Conservation (phyloP, 2,113 vertebrate genomes). For the Murina feae region DNA sequence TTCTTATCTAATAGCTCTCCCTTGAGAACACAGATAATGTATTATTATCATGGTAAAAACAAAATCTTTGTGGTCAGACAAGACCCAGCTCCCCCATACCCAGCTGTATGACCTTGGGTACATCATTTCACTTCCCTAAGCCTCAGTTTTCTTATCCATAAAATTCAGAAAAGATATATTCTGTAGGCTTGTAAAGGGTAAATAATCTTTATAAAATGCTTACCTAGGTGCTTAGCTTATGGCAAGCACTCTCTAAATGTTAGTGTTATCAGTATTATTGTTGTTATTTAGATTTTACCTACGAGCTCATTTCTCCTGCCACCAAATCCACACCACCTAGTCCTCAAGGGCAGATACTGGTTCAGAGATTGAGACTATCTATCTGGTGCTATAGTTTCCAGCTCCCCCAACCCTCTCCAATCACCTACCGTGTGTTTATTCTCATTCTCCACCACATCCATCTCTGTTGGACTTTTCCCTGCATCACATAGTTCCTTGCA, state of each 20-base stretch:
- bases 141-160: not conserved
- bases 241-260: not conserved
- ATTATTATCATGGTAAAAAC: not conserved
- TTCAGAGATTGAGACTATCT: not conserved
- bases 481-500: not conserved
- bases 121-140: not conserved
- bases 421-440: not conserved
- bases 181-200: not conserved
- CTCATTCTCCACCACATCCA: not conserved
- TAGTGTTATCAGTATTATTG: not conserved
- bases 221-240: not conserved
- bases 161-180: not conserved
- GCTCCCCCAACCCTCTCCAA: not conserved
- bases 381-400: not conserved
- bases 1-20: not conserved
- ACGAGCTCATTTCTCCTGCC: not conserved
- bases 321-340: not conserved
- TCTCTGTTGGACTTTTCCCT: not conserved
- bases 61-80: not conserved
- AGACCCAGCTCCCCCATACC: not conserved
- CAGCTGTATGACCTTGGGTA: not conserved
- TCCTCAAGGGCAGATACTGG: not conserved
- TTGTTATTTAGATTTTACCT: constrained; percentile 5
- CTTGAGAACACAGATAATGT: not conserved
- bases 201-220: constrained; percentile 17